A percentile compares a stretch with the other conserved stretches of the same genome.
phyloP scores from a whole-genome alignment of 2,888 invertebrate species.

The Mimachlamys varia region DNA sequence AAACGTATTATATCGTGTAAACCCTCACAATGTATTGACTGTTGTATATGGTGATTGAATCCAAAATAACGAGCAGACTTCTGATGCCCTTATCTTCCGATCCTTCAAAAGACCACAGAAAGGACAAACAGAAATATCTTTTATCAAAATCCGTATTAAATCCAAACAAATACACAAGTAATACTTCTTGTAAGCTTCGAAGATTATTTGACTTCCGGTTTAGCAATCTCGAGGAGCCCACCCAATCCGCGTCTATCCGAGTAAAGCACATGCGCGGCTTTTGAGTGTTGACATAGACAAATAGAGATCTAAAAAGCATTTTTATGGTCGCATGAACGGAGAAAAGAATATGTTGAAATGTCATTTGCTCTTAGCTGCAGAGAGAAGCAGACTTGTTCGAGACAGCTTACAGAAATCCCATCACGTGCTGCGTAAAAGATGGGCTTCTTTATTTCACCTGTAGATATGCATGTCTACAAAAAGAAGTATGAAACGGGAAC shows the following conservation, averaged over 20 bases:
- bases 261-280: neutral
- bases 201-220: slow-evolving; percentile 11
- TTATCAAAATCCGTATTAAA: neutral
- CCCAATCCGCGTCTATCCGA: neutral
- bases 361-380: neutral
- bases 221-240: neutral
- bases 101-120: neutral
- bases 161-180: neutral
- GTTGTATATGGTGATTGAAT: neutral
- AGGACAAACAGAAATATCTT: neutral
- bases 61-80: neutral
- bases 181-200: neutral
- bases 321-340: neutral
- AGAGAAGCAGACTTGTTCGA: neutral
- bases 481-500: no score
- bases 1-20: no score
- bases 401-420: neutral
- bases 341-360: neutral
- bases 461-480: no score
- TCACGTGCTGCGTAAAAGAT: no score
- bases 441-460: no score
- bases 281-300: neutral
- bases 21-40: neutral
- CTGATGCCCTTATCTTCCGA: neutral
- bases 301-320: neutral